Evolutionary conservation across 1,140 invertebrate species (phyloP), one percentile per base, ranked within the genome.

Genomic region (Halesus radiatus): DNA sequence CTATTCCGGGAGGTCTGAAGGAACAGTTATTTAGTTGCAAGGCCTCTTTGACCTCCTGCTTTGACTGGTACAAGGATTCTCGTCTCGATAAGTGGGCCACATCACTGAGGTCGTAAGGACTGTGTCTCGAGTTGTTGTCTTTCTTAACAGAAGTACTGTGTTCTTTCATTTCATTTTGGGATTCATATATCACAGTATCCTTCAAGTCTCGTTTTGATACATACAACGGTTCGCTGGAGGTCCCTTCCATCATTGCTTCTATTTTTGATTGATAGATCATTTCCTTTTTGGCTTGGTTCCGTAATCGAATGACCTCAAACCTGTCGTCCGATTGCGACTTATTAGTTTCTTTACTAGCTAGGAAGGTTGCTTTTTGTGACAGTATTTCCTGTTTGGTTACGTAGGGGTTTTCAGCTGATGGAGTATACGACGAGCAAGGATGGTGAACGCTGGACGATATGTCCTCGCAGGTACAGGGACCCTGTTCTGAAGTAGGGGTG

Each of bases 251-350:
- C 10, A 85, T 85, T n/a, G 52, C 32, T 83, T 90, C 89, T 78
- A 87, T 86, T 83, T 87, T 86, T 16, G 88, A 86, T 81, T 89
- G 89, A 85, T 89, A 90, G 62, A 89, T 89, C 85, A 88, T 87
- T 74, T 90, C 89, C 81, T 90, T 89, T 77, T 89, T 89, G 18
- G 89, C 88, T 85, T 89, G 88, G 79, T 90, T 90, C 80, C 89
- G 87, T 81, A 89, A 87, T 84, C 88, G 88, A 80, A 90, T 90
- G 56, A 89, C 88, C 86, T 89, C 89, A 62, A 90, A 85, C 76
- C 89, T 89, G 64, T 90, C 88, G 83, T 89, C 88, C 75, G 88
- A 83, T 23, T 78, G 75, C n/a, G 16, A 32, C 78, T 86, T 86
- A 79, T 84, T 85, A 45, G 84, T 83, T 56, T 89, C 88, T 53